Percentiles rank a stretch among this genome's conserved stretches.
phyloP scores from a whole-genome alignment of 2,888 invertebrate genomes.

The Andrena marginata region DNA sequence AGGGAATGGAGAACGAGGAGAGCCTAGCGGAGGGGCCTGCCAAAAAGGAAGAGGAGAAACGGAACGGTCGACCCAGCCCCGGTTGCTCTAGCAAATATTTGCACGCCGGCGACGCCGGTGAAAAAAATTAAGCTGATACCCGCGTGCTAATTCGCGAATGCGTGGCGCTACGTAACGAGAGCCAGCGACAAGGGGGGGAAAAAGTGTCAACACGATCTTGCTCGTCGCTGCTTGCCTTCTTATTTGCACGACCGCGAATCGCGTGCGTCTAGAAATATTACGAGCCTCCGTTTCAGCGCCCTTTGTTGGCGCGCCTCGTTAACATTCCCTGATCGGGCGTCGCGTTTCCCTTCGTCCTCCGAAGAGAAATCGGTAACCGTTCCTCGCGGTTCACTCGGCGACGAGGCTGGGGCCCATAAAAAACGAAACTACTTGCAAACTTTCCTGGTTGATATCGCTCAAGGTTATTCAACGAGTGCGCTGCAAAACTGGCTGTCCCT shows the following conservation, averaged over 20 bases:
- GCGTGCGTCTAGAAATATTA: slow-evolving; percentile 55
- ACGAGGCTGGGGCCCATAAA: neutral
- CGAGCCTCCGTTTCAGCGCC: slow-evolving; percentile 26
- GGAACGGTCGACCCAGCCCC: slow-evolving; percentile 25
- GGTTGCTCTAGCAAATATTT: slow-evolving; percentile 67
- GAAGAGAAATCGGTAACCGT: slow-evolving; percentile 3
- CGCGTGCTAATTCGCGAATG: slow-evolving; percentile 64
- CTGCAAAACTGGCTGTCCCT: neutral
- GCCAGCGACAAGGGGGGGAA: slow-evolving; percentile 20
- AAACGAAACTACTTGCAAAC: neutral
- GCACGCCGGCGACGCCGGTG: slow-evolving; percentile 55
- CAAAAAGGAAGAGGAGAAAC: neutral
- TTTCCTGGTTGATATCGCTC: neutral
- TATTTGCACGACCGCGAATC: slow-evolving; percentile 51
- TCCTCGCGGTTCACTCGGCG: neutral
- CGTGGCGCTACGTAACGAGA: slow-evolving; percentile 36
- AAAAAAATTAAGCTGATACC: slow-evolving; percentile 58
- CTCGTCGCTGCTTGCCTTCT: slow-evolving; percentile 28
- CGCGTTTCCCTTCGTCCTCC: neutral
- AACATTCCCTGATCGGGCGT: slow-evolving; percentile 20
- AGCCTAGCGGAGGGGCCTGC: neutral
- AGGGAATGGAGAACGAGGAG: slow-evolving; percentile 33
- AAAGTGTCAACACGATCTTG: slow-evolving; percentile 47
- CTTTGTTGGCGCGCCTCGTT: slow-evolving; percentile 46
- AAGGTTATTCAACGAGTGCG: neutral